Percentiles rank a stretch among this genome's conserved stretches.
These are phyloP conservation scores for Dryobotodes eremita DNA, from an alignment of 2,888 invertebrate species.

Conservation along the genomic window DNA sequence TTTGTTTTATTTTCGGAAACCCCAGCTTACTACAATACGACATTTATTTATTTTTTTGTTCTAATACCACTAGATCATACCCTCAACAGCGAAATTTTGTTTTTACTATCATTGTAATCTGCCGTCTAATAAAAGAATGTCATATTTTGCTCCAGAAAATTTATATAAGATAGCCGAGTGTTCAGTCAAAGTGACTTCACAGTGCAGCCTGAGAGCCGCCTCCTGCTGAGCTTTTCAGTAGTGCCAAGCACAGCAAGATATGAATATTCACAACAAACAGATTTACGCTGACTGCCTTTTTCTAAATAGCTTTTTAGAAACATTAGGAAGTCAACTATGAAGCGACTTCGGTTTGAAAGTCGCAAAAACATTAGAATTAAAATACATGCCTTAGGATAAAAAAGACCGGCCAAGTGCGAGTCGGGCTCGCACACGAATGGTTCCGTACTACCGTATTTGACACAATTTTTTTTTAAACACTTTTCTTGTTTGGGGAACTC, in stretches of 20 bases:
- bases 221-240: not conserved
- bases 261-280: not conserved
- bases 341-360: not conserved
- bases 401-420: too few species aligned
- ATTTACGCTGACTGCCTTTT: not conserved
- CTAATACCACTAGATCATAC: not conserved
- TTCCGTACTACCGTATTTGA: too few species aligned
- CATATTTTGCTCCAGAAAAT: not conserved
- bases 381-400: too few species aligned
- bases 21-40: too few species aligned
- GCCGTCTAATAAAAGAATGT: not conserved
- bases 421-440: too few species aligned
- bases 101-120: not conserved
- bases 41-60: not conserved
- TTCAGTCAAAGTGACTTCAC: not conserved
- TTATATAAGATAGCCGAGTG: not conserved
- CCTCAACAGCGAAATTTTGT: not conserved
- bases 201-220: not conserved
- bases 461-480: too few species aligned
- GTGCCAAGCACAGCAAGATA: conserved; percentile 4
- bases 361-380: not conserved
- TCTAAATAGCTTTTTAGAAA: not conserved
- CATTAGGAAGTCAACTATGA: not conserved
- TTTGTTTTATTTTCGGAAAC: not conserved
- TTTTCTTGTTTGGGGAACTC: too few species aligned